phyloP scores from a whole-genome alignment of 2,113 vertebrate species.

The Gymnobelideus leadbeateri region DNA sequence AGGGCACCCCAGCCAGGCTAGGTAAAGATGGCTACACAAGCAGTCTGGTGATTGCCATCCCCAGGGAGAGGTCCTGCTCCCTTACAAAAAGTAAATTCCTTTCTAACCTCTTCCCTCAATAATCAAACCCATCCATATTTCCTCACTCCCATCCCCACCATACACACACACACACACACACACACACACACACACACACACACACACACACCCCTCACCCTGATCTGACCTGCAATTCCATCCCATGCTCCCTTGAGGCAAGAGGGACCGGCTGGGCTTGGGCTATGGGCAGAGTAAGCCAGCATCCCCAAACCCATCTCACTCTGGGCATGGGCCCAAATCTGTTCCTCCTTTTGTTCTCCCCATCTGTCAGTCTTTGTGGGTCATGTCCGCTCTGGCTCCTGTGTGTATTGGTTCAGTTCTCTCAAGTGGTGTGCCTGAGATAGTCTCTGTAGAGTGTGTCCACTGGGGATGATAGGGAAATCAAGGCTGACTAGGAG shows the following conservation, averaged over 20 bases:
- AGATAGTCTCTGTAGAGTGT: slow-evolving; percentile 24
- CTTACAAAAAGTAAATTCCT: background rate
- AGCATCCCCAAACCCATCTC: background rate
- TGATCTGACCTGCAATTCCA: background rate
- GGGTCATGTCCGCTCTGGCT: slow-evolving; percentile 62
- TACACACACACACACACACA: background rate
- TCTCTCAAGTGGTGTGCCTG: slow-evolving; percentile 7
- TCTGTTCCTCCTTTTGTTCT: slow-evolving; percentile 43
- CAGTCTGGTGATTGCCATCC: background rate
- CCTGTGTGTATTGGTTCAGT: slow-evolving; percentile 50
- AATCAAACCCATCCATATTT: background rate
- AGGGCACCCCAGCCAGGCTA: background rate
- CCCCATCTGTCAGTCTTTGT: slow-evolving; percentile 46
- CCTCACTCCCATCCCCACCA: background rate
- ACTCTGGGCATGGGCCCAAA: background rate
- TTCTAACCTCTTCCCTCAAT: background rate
- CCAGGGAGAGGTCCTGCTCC: background rate
- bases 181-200: too few species aligned
- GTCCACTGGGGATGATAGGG: background rate
- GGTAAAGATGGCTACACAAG: background rate
- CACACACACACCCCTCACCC: background rate
- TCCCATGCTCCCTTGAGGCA: background rate
- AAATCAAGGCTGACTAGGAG: background rate
- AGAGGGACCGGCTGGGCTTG: background rate
- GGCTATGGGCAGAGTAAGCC: background rate